Evolutionary conservation across 23 tunicate species (phyloP), one percentile per base, ranked within the genome.

Genomic region (Ascidia mentula): DNA sequence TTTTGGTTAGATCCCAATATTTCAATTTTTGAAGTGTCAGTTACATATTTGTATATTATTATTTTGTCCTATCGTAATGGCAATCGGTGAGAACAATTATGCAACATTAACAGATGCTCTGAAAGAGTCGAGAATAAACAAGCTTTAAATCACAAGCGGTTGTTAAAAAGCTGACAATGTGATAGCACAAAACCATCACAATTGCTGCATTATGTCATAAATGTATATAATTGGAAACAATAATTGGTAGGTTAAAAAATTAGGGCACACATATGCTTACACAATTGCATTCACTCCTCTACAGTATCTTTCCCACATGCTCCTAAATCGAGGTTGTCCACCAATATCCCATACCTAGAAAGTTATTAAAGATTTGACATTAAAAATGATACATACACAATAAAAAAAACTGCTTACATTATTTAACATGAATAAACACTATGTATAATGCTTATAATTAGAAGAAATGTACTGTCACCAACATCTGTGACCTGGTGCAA

Each of bases 251-350:
- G n/a, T n/a, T n/a, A 12, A 69, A 69, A 69, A 69, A 69, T 12
- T 18, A 69, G 12, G 73, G n/a, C 12, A 69, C 12, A 69, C 26
- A 35, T 24, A 76, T 1, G 81, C 97, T 77, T 59, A 93, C 89
- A 95, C 96, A 83, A 95, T 95, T 17, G 95, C 99, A 65, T 95
- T 95, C 24, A 95, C 99, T 8, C 99, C 99, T 72, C 99, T 82
- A 69, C 99, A 95, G 71, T 95, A 95, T 74, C 99, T 46, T 45
- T 95, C 99, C 99, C 99, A 95, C 99, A 95, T 95, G 80, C 96
- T 90, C 32, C 99, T 79, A 72, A 95, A 95, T 69, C 99, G 73
- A 32, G 99, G 99, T 69, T 95, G 99, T 72, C 99, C 99, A 31
- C 99, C 99, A 40, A 95, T 95, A 40, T 95, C 99, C 99, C 99